Evolutionary conservation across 2,113 vertebrate species (phyloP).

Genomic region (Calypte anna): DNA sequence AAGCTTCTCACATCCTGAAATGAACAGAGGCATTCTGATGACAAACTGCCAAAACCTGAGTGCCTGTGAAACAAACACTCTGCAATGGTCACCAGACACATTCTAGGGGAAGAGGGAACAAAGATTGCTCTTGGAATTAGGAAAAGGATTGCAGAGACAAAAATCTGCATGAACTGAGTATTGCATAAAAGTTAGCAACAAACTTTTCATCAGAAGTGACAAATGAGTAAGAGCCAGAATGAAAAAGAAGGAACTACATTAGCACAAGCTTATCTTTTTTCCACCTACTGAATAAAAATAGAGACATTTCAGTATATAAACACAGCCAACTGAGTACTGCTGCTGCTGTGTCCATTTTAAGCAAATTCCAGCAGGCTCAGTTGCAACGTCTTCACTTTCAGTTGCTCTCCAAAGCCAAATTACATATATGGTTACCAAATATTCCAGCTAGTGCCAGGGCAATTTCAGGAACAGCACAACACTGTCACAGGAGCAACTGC

Average conservation of each 20-base stretch:
- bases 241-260: not conserved
- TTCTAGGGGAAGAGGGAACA: not conserved
- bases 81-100: fast-evolving
- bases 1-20: not conserved
- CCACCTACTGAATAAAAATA: not conserved
- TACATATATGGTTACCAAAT: not conserved
- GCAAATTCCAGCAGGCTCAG: constrained; percentile 41
- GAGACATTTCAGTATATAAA: not conserved
- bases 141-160: not conserved
- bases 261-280: not conserved
- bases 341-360: constrained; percentile 45
- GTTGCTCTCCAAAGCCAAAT: not conserved
- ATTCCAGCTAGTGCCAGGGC: not conserved
- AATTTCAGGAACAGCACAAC: not conserved
- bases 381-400: constrained; percentile 22
- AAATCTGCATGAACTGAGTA: not conserved
- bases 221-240: not conserved
- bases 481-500: not conserved
- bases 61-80: not conserved
- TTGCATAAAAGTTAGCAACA: not conserved
- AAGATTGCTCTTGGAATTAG: not conserved
- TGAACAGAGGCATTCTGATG: not conserved
- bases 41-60: not conserved
- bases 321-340: not conserved
- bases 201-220: not conserved